A percentile compares a stretch with the other conserved stretches of the same genome.
Conservation (phyloP, 1,140 invertebrate species). For the Neelides sp. region DNA sequence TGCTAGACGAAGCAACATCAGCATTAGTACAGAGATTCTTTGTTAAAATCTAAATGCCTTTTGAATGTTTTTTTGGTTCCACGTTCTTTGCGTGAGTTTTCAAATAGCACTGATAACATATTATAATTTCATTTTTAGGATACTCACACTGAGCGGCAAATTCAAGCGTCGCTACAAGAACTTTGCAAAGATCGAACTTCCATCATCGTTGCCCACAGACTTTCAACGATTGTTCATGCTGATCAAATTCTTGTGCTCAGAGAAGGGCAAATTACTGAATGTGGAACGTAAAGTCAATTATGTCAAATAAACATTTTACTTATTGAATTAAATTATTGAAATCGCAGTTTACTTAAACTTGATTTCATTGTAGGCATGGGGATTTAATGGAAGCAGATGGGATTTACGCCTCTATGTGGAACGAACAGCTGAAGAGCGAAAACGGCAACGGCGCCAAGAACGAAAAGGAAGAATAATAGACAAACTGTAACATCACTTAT, state of each 20-base stretch:
- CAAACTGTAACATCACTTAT: too few species aligned
- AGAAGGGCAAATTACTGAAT: constrained; percentile 43
- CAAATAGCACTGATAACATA: too few species aligned
- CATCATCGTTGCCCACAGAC: constrained; percentile 45
- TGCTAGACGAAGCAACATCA: constrained; percentile 82
- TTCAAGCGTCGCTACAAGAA: constrained; percentile 46
- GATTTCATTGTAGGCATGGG: constrained; percentile 34
- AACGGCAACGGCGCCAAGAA: not conserved
- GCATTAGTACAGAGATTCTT: constrained; percentile 36
- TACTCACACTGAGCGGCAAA: constrained; percentile 70
- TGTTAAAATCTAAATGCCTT: constrained; percentile 1
- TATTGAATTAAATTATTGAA: not conserved
- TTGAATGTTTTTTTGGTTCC: too few species aligned
- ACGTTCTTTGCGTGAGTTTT: too few species aligned
- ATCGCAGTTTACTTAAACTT: not conserved
- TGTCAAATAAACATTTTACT: not conserved
- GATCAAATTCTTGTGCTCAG: constrained; percentile 45
- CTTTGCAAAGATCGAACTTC: constrained; percentile 43
- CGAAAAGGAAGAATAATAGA: too few species aligned
- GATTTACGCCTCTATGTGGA: constrained; percentile 43
- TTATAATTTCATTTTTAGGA: too few species aligned
- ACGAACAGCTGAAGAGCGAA: constrained; percentile 35
- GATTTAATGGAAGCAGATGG: constrained; percentile 37
- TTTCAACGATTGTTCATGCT: constrained; percentile 47
- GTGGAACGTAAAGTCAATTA: constrained; percentile 44